These are phyloP conservation scores for Caloenas nicobarica DNA, from an alignment of 2,113 vertebrate genomes.

Conservation along the genomic window DNA sequence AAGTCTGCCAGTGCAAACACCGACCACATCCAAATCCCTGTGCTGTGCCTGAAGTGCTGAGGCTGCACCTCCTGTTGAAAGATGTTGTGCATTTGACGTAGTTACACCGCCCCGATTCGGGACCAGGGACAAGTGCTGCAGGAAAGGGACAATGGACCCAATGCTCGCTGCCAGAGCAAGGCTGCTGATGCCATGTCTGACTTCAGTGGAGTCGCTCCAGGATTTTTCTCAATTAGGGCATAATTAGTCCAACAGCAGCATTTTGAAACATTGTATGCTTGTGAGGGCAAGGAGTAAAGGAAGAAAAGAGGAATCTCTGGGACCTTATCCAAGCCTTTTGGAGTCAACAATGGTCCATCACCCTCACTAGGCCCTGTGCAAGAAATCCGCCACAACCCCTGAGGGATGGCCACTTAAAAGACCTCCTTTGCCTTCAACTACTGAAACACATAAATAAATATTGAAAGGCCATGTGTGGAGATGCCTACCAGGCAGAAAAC, in stretches of 20 bases:
- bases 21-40: not conserved
- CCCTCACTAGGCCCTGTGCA: not conserved
- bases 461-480: not conserved
- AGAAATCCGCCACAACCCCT: not conserved
- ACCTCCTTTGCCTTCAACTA: not conserved
- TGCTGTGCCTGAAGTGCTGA: not conserved
- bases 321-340: not conserved
- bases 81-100: not conserved
- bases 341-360: not conserved
- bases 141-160: not conserved
- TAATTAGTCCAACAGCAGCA: not conserved
- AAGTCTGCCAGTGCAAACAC: not conserved
- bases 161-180: not conserved
- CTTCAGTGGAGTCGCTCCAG: not conserved
- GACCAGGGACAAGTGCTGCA: not conserved
- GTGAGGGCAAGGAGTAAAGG: not conserved
- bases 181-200: not conserved
- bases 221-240: not conserved
- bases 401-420: not conserved
- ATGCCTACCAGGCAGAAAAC: not conserved
- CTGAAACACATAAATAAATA: not conserved
- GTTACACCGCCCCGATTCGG: accelerated
- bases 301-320: not conserved
- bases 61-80: not conserved
- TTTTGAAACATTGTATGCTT: not conserved